A percentile compares a stretch with the other conserved stretches of the same genome.
phyloP scores from a whole-genome alignment of 2,113 vertebrate genomes.

The Tamias sibiricus region DNA sequence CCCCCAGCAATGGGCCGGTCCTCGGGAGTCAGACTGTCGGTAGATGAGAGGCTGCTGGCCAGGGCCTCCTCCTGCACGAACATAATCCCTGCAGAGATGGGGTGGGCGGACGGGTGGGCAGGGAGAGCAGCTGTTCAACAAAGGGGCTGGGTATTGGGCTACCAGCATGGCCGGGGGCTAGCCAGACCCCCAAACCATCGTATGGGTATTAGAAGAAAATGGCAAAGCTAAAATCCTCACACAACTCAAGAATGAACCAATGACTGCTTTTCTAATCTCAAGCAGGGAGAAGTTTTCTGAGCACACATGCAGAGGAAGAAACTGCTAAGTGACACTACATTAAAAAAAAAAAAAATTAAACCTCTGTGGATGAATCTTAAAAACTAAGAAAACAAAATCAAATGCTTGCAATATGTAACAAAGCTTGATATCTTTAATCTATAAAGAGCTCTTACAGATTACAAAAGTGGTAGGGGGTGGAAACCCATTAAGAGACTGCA shows the following conservation, averaged over 20 bases:
- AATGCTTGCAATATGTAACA: not conserved
- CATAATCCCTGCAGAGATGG: slow-evolving; percentile 78
- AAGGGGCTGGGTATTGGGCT: not conserved
- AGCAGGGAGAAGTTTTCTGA: slow-evolving; percentile 14
- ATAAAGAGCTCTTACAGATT: slow-evolving; percentile 6
- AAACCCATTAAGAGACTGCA: not conserved
- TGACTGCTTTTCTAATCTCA: not conserved
- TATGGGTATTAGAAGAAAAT: not conserved
- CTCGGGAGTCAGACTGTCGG: slow-evolving; percentile 87
- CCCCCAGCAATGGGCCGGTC: slow-evolving; percentile 88
- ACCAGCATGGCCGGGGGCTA: not conserved
- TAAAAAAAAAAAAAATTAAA: not conserved
- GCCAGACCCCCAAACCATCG: slow-evolving; percentile 39
- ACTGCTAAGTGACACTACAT: not conserved
- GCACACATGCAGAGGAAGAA: slow-evolving; percentile 26
- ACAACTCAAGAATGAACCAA: not conserved
- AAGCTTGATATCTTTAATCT: not conserved
- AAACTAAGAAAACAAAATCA: not conserved
- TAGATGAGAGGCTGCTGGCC: slow-evolving; percentile 86
- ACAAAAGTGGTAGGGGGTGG: not conserved
- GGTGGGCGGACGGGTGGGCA: slow-evolving; percentile 51
- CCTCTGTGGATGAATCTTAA: not conserved
- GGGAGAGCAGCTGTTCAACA: slow-evolving; percentile 72
- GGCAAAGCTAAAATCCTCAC: slow-evolving; percentile 20
- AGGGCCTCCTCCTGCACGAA: slow-evolving; percentile 87